Percentiles rank a stretch among this genome's conserved stretches.
Evolutionary conservation across 2,888 invertebrate species (phyloP).

Genomic region (Pheosia tremula): DNA sequence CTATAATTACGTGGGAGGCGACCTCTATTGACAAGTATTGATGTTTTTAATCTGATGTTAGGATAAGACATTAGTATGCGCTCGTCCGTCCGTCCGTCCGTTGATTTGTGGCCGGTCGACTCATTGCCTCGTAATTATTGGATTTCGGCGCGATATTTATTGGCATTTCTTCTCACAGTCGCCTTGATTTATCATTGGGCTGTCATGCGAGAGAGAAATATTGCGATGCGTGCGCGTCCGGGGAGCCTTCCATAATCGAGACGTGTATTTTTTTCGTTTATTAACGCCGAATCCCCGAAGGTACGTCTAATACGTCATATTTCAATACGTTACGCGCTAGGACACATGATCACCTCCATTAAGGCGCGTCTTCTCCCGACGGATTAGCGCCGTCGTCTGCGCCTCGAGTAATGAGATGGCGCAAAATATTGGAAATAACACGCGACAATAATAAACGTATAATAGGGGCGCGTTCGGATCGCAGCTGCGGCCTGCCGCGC

Average conservation of each 20-base stretch:
- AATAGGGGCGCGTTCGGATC: slow-evolving; percentile 51
- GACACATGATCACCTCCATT: slow-evolving; percentile 82
- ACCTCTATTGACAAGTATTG: slow-evolving; percentile 83
- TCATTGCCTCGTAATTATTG: slow-evolving; percentile 82
- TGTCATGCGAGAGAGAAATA: slow-evolving; percentile 67
- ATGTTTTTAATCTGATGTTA: slow-evolving; percentile 85
- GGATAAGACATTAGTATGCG: slow-evolving; percentile 83
- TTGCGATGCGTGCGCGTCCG: slow-evolving; percentile 62
- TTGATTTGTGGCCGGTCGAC: slow-evolving; percentile 80
- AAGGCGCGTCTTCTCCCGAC: slow-evolving; percentile 75
- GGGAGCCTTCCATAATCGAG: slow-evolving; percentile 54
- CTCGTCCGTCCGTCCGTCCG: slow-evolving; percentile 67
- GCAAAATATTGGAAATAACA: slow-evolving; percentile 79
- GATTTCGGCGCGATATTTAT: slow-evolving; percentile 81
- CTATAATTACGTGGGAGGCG: slow-evolving; percentile 84
- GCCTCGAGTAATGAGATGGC: slow-evolving; percentile 78
- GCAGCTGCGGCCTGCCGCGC: slow-evolving; percentile 62
- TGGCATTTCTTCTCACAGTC: slow-evolving; percentile 77
- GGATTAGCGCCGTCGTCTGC: slow-evolving; percentile 73
- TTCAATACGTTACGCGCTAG: slow-evolving; percentile 77
- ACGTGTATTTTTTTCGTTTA: slow-evolving; percentile 64
- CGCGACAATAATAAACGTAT: slow-evolving; percentile 72
- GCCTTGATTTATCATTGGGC: slow-evolving; percentile 77
- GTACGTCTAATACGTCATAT: slow-evolving; percentile 79
- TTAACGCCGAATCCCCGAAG: slow-evolving; percentile 67